phyloP scores from a whole-genome alignment of 2,888 invertebrate species.

The Antheraea assamensis region DNA sequence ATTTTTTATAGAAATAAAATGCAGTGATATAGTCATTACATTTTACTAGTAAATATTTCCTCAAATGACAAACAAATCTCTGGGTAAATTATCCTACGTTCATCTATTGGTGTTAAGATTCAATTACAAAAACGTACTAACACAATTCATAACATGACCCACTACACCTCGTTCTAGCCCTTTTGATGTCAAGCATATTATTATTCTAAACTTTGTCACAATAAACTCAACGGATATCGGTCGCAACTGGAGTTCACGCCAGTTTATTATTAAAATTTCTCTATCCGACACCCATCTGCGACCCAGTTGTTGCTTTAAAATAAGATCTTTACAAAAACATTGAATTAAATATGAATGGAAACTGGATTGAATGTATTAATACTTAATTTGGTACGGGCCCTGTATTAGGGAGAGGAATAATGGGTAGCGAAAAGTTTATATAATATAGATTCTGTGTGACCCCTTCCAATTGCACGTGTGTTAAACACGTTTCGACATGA shows the following conservation, averaged over 20 bases:
- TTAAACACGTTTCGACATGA: slow-evolving; percentile 67
- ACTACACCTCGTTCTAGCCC: not conserved
- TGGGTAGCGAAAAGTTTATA: slow-evolving; percentile 70
- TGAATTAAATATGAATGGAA: slow-evolving; percentile 78
- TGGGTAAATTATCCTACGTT: not conserved
- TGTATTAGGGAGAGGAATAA: slow-evolving; percentile 73
- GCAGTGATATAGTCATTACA: not conserved
- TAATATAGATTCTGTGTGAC: slow-evolving; percentile 54
- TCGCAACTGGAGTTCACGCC: slow-evolving; percentile 54
- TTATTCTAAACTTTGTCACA: slow-evolving; percentile 28
- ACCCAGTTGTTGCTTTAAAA: slow-evolving; percentile 72
- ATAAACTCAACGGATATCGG: slow-evolving; percentile 18
- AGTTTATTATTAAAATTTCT: slow-evolving; percentile 74
- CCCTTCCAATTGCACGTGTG: slow-evolving; percentile 67
- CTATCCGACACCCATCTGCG: slow-evolving; percentile 73
- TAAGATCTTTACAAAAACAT: slow-evolving; percentile 70
- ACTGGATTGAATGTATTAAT: slow-evolving; percentile 80
- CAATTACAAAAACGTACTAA: not conserved
- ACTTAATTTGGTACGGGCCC: slow-evolving; percentile 77
- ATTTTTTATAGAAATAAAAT: not conserved
- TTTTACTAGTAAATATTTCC: not conserved
- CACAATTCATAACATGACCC: not conserved
- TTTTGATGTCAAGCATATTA: slow-evolving; percentile 22
- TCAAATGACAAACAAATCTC: not conserved
- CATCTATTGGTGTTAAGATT: not conserved